Conservation (phyloP, 2,888 invertebrate genomes). For the Limnephilus lunatus region DNA sequence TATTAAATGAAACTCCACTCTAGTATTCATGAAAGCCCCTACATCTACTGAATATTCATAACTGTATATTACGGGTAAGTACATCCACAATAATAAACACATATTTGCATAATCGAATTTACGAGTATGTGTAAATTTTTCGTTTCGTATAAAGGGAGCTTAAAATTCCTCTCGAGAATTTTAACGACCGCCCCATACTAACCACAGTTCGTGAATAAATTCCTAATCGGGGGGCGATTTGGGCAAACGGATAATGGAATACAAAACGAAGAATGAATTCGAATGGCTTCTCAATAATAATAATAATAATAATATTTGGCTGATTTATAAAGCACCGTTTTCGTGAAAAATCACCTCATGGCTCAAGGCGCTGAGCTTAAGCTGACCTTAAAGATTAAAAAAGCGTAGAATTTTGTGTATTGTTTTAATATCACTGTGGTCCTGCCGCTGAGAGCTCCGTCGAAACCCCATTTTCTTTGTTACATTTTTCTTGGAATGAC, state of each 20-base stretch:
- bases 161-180: background rate
- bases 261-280: background rate
- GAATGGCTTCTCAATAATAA: no score
- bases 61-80: background rate
- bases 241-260: background rate
- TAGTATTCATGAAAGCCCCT: background rate
- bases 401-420: background rate
- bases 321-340: no score
- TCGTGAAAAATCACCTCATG: no score
- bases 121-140: background rate
- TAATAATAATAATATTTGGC: no score
- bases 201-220: background rate
- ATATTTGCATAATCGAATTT: background rate
- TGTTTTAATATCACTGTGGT: background rate
- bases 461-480: no score
- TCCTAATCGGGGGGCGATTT: background rate
- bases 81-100: background rate
- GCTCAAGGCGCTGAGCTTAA: no score
- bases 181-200: background rate
- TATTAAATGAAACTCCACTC: background rate
- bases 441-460: background rate
- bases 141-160: background rate
- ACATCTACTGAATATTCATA: background rate
- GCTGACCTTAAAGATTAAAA: background rate
- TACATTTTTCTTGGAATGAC: no score